Percentiles rank a stretch among this genome's conserved stretches.
Conservation (phyloP, 1,140 invertebrate genomes). For the Sipha flava region DNA sequence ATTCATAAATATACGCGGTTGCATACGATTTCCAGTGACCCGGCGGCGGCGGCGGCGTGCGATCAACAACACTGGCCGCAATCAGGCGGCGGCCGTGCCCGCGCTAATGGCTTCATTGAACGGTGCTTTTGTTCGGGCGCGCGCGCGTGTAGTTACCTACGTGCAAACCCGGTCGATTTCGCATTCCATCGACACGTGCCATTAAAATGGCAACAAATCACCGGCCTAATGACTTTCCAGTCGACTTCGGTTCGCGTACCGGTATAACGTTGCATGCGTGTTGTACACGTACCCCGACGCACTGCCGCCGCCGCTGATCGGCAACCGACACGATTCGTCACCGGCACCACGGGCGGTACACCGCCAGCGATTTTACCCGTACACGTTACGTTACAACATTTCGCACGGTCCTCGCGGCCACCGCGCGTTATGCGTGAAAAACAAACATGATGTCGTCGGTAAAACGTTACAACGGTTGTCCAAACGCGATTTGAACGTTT, state of each 20-base stretch:
- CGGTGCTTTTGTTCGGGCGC: not conserved
- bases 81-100: too few relatives aligned
- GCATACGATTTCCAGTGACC: too few relatives aligned
- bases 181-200: slow-evolving; percentile 26
- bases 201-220: slow-evolving; percentile 25
- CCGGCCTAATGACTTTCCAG: slow-evolving; percentile 14
- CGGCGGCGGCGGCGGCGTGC: too few relatives aligned
- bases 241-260: not conserved
- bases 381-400: too few relatives aligned
- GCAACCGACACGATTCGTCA: not conserved
- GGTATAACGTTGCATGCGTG: not conserved
- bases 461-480: too few relatives aligned
- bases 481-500: too few relatives aligned
- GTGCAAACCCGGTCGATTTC: not conserved
- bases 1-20: too few relatives aligned
- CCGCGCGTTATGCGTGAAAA: too few relatives aligned
- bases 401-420: too few relatives aligned
- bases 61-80: not conserved
- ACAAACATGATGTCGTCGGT: too few relatives aligned
- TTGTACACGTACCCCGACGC: too few relatives aligned
- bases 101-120: not conserved
- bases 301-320: not conserved
- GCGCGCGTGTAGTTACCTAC: not conserved
- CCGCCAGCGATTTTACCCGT: too few relatives aligned
- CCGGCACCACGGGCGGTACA: not conserved